Percentiles rank a stretch among this genome's conserved stretches.
Evolutionary conservation across 2,113 vertebrate species (phyloP).

Genomic region (Sapajus apella): DNA sequence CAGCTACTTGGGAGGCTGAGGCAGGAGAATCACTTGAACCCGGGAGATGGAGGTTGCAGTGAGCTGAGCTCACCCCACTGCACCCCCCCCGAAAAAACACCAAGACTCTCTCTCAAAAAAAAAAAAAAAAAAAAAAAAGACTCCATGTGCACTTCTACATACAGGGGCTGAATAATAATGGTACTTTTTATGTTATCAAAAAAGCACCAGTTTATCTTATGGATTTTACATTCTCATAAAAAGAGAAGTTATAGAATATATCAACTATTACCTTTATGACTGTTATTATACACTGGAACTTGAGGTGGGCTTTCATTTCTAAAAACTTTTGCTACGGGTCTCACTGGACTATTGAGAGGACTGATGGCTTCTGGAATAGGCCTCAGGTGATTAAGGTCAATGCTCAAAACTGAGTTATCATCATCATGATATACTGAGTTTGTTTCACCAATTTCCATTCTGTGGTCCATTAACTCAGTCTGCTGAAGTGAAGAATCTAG

Average conservation of each 20-base stretch:
- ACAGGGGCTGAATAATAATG: background rate
- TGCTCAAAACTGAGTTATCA: conserved; percentile 94
- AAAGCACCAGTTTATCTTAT: background rate
- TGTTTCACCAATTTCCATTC: conserved; percentile 70
- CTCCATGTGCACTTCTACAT: background rate
- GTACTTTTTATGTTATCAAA: background rate
- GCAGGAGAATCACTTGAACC: no score
- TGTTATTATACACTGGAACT: conserved; percentile 86
- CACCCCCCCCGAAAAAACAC: no score
- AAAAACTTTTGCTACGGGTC: conserved; percentile 85
- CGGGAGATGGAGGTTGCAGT: no score
- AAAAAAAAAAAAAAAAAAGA: no score
- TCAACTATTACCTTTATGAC: conserved; percentile 88
- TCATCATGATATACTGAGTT: conserved; percentile 86
- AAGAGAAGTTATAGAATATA: background rate
- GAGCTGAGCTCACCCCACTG: no score
- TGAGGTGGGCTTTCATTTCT: conserved; percentile 84
- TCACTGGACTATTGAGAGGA: conserved; percentile 94
- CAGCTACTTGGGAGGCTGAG: no score
- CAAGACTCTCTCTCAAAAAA: no score
- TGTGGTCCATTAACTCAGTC: conserved; percentile 62
- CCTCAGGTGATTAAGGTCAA: conserved; percentile 90
- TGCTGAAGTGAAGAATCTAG: conserved; percentile 66
- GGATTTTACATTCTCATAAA: background rate
- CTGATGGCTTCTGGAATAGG: conserved; percentile 94